Evolutionary conservation across 2,888 invertebrate species (phyloP).

Genomic region (Glaucopsyche alexis): DNA sequence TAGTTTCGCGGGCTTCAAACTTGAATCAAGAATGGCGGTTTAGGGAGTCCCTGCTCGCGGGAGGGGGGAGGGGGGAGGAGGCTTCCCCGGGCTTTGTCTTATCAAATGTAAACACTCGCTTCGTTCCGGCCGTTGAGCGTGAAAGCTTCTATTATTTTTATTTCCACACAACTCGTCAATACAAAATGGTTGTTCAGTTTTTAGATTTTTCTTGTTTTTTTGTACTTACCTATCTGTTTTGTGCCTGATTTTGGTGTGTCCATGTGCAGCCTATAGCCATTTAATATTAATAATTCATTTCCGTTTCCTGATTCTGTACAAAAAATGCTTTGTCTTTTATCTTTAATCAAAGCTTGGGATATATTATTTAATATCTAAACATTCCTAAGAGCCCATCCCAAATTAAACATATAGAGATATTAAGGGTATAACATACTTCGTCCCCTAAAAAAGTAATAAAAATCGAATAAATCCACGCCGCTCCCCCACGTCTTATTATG

Average conservation of each 20-base stretch:
- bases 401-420: conserved; percentile 18
- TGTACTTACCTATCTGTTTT: not conserved
- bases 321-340: no score
- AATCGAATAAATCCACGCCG: conserved; percentile 70
- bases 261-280: no score
- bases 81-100: conserved; percentile 47
- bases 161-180: conserved; percentile 57
- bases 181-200: conserved; percentile 32
- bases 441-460: conserved; percentile 78
- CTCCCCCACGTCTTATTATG: conserved; percentile 66
- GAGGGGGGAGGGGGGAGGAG: not conserved
- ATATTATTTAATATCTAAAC: not conserved
- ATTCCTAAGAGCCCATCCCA: not conserved
- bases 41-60: conserved; percentile 30
- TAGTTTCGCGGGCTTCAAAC: conserved; percentile 28
- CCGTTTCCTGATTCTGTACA: no score
- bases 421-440: conserved; percentile 42
- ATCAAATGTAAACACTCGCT: conserved; percentile 76
- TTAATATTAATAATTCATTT: no score
- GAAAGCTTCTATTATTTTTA: conserved; percentile 66
- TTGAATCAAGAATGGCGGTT: conserved; percentile 29
- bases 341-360: not conserved
- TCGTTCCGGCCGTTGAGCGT: conserved; percentile 73
- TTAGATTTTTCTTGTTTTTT: not conserved
- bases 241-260: not conserved